Evolutionary conservation across 2,888 invertebrate species (phyloP), one percentile per base, ranked within the genome.

Genomic region (Athalia cordata): DNA sequence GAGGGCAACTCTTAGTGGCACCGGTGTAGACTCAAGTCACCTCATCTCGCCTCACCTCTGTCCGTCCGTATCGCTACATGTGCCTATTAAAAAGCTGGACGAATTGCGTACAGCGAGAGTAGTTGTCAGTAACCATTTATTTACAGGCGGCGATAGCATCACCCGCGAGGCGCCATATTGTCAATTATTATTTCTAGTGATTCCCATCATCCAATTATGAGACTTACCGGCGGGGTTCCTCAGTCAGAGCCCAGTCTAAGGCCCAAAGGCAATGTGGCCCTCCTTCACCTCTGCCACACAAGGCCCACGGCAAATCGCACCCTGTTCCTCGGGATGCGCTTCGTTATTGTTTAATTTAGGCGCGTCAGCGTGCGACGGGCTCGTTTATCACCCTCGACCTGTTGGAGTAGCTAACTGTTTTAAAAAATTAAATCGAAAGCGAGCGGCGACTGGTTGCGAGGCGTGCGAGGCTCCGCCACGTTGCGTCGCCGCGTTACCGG

Each of bases 61-160:
- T 59, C 72, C 29, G 29, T 29, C 29, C 59, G 72, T 5, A 72
- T 59, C 8, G 57, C 7, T 47, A n/a, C 59, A 59, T 72, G 59
- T 72, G 47, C 57, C 70, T 52, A 61, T 77, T 77, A 72, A 77
- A 77, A 67, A 68, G 29, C 68, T 43, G 77, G 68, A 62, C 61
- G 77, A 77, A 77, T 77, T 70, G 61, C 59, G 68, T n/a, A 52
- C 45, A 4, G 77, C 57, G 45, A 67, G 77, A 77, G 77, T 72
- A 77, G 77, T 77, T 77, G 77, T 77, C 77, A 70, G 77, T 77
- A 77, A 77, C 77, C 77, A 77, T 77, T 77, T 77, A 77, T 77
- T 77, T 77, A 77, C 77, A 70, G 70, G 70, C 61, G 45, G 67
- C 77, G 77, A 77, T 77, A 77, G 77, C 68, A 77, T 77, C 77